Evolutionary conservation across 2,113 vertebrate species (phyloP), one percentile per base, ranked within the genome.

Genomic region (Cyanoramphus novaezelandiae): DNA sequence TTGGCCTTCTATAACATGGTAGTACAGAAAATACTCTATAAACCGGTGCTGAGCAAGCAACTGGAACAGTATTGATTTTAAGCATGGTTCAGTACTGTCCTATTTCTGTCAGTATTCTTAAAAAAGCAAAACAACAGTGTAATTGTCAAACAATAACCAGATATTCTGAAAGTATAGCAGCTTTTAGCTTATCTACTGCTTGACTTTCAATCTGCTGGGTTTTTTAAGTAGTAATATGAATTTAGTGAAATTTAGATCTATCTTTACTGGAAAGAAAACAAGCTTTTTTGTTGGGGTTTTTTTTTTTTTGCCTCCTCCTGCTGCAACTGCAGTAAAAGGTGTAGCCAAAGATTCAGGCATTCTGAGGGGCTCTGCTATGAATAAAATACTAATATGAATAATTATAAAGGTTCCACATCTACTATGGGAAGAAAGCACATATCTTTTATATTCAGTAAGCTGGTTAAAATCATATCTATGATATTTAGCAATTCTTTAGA

Each of bases 251-350:
- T 94, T 81, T 91, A 85, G 39, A 68, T 81, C 68, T 95, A 17
- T 81, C 75, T 93, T 95, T 87, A 89, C 44, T 39, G 62, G 41
- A 94, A 89, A 20, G 53, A 86, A 86, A 94, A 75, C 31, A 77
- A 91, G 92, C 39, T 35, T 31, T 41, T 24, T 18, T 60, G 53
- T 55, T 31, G 17, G 17, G 44, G 17, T 17, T 64, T 64, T 55
- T n/a, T 31, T 74, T 64, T 63, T 14, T 21, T 23, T 5, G 2
- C 13, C n/a, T 59, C 13, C 33, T 13, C 33, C 92, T 96, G 96
- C 95, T 90, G 97, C 96, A 98, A 96, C 96, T 98, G 97, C 93
- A 96, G 96, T 95, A 94, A 96, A 97, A 97, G 88, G 88, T 94
- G 86, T 96, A 97, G 93, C 79, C 76, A 79, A 88, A 91, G 75